Percentiles rank a stretch among this genome's conserved stretches.
Evolutionary conservation across 1,140 invertebrate species (phyloP).

Genomic region (Drepana arcuata): DNA sequence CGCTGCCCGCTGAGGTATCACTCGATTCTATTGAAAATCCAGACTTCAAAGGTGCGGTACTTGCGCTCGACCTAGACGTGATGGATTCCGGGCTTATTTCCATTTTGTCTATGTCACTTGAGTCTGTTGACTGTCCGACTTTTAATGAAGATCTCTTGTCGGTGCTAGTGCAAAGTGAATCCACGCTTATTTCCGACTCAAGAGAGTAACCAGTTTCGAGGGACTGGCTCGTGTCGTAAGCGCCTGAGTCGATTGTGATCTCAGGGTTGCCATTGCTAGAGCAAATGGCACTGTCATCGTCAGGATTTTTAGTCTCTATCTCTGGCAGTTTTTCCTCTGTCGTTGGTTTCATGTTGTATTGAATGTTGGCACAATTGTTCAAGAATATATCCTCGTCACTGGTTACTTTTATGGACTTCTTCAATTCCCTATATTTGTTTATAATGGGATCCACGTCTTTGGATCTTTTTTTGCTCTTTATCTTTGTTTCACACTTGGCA

Average conservation of each 20-base stretch:
- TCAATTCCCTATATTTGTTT: conserved; percentile 64
- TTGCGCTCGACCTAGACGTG: conserved; percentile 62
- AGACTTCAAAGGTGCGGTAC: conserved; percentile 64
- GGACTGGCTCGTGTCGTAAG: conserved; percentile 64
- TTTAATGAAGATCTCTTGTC: conserved; percentile 67
- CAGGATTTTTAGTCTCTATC: conserved; percentile 54
- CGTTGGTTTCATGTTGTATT: conserved; percentile 57
- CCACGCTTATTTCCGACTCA: conserved; percentile 68
- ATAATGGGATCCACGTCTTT: conserved; percentile 64
- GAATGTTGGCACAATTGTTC: conserved; percentile 66
- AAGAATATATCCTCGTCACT: conserved; percentile 63
- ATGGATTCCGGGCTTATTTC: conserved; percentile 69
- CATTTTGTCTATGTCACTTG: conserved; percentile 67
- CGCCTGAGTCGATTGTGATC: conserved; percentile 65
- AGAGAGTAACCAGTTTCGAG: conserved; percentile 67
- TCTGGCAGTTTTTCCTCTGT: conserved; percentile 48
- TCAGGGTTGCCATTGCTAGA: conserved; percentile 69
- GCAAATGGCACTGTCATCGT: conserved; percentile 65
- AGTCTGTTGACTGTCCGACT: conserved; percentile 69
- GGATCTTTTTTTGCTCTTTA: conserved; percentile 61
- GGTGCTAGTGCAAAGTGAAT: conserved; percentile 63
- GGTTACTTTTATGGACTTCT: conserved; percentile 57
- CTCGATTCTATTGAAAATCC: conserved; percentile 77
- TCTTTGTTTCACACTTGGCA: conserved; percentile 60
- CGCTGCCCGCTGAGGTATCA: conserved; percentile 75